A percentile compares a stretch with the other conserved stretches of the same genome.
phyloP scores from a whole-genome alignment of 2,888 invertebrate genomes.

The Dasysyrphus albostriatus region DNA sequence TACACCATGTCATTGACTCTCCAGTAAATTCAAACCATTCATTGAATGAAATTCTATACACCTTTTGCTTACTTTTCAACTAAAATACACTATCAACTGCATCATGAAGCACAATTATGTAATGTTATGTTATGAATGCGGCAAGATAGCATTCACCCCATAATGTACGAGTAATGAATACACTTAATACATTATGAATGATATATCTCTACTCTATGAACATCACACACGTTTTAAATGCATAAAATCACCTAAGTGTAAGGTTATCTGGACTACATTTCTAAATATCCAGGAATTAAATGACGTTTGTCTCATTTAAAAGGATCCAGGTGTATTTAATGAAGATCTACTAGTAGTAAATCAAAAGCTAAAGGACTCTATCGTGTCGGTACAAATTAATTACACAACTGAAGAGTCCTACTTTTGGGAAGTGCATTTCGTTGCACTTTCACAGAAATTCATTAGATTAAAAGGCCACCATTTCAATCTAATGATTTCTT shows the following conservation, averaged over 20 bases:
- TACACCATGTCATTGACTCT: slow-evolving; percentile 58
- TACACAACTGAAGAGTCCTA: slow-evolving; percentile 18
- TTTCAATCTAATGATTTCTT: slow-evolving; percentile 1
- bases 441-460: slow-evolving; percentile 24
- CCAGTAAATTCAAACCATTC: slow-evolving; percentile 59
- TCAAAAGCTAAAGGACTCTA: slow-evolving; percentile 42
- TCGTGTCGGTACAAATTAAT: slow-evolving; percentile 46
- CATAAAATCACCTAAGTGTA: slow-evolving; percentile 42
- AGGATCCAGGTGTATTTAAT: slow-evolving; percentile 26
- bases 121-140: slow-evolving; percentile 56
- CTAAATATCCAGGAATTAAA: slow-evolving; percentile 31
- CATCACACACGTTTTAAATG: background rate
- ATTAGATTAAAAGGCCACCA: slow-evolving; percentile 1
- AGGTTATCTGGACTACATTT: slow-evolving; percentile 16
- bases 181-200: slow-evolving; percentile 26
- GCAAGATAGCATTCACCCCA: slow-evolving; percentile 51
- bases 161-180: background rate
- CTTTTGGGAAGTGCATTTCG: slow-evolving; percentile 14
- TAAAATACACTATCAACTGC: slow-evolving; percentile 34
- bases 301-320: slow-evolving; percentile 10
- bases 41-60: slow-evolving; percentile 50
- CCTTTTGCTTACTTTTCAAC: slow-evolving; percentile 38
- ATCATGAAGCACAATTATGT: slow-evolving; percentile 43
- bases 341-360: slow-evolving; percentile 20
- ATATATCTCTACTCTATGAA: background rate